A percentile compares a stretch with the other conserved stretches of the same genome.
Conservation (phyloP, 2,113 vertebrate genomes). For the Halcyon senegalensis region DNA sequence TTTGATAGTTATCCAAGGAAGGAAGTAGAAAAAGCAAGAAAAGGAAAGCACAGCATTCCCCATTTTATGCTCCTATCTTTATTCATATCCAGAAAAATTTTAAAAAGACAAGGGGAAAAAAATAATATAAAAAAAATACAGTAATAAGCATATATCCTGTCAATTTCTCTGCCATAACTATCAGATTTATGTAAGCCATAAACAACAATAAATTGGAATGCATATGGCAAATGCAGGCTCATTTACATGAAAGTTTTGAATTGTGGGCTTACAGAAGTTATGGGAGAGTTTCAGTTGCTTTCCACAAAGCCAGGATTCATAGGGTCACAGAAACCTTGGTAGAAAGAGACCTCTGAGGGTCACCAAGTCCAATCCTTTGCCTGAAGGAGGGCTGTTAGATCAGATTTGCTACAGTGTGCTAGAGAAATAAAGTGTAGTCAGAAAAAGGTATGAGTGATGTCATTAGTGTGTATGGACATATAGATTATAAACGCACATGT, state of each 20-base stretch:
- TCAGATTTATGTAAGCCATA: background rate
- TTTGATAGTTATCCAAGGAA: background rate
- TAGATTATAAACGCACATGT: background rate
- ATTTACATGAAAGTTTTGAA: background rate
- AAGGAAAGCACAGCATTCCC: background rate
- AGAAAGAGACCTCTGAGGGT: background rate
- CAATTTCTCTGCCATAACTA: background rate
- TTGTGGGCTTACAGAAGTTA: background rate
- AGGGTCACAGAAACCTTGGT: background rate
- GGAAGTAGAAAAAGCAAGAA: background rate
- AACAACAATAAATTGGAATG: background rate
- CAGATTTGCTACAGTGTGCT: background rate
- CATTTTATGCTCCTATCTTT: background rate
- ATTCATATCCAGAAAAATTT: background rate
- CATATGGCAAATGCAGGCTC: background rate
- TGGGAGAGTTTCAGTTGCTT: background rate
- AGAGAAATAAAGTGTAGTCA: background rate
- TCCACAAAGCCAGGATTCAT: background rate
- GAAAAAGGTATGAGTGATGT: background rate
- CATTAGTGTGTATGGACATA: background rate
- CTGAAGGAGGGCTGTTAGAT: background rate
- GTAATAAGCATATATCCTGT: background rate
- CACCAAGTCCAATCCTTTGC: fast-evolving
- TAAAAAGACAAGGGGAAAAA: fast-evolving
- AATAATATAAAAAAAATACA: fast-evolving